Evolutionary conservation across 2,113 vertebrate species (phyloP).

Genomic region (Sapajus apella): DNA sequence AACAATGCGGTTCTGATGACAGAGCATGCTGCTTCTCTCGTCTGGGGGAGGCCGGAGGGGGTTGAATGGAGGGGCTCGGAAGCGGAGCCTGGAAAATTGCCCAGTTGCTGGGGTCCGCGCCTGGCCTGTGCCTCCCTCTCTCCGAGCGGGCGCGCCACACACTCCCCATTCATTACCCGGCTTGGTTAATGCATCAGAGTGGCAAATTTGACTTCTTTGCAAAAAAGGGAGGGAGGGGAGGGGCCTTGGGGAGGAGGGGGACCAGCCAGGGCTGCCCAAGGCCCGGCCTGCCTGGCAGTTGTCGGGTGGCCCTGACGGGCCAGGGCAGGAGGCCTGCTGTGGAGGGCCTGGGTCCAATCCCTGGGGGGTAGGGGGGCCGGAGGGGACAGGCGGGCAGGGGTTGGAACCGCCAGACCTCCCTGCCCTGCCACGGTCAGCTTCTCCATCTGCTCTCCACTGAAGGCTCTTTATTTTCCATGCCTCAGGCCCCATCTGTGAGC

Average conservation of each 20-base stretch:
- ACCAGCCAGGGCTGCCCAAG: neutral
- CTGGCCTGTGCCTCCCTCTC: slow-evolving; percentile 26
- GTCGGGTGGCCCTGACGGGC: neutral
- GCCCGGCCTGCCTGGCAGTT: neutral
- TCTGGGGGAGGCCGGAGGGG: slow-evolving; percentile 27
- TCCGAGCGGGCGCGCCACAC: slow-evolving; percentile 58
- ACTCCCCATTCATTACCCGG: slow-evolving; percentile 71
- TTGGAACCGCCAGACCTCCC: neutral
- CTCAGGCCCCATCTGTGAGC: slow-evolving; percentile 72
- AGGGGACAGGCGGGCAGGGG: slow-evolving; percentile 21
- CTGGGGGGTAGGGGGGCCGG: neutral
- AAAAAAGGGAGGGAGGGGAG: slow-evolving; percentile 26
- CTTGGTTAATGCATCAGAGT: slow-evolving; percentile 68
- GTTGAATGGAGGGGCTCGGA: neutral
- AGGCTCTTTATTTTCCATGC: slow-evolving; percentile 43
- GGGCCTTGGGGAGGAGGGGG: no score
- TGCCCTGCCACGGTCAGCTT: neutral
- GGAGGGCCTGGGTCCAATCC: neutral
- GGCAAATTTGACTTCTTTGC: slow-evolving; percentile 69
- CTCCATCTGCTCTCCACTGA: slow-evolving; percentile 66
- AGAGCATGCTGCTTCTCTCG: slow-evolving; percentile 67
- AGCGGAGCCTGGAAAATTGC: slow-evolving; percentile 73
- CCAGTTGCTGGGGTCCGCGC: slow-evolving; percentile 46
- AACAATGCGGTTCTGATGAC: slow-evolving; percentile 85
- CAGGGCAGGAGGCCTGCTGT: neutral